Percentiles rank a stretch among this genome's conserved stretches.
These are phyloP conservation scores for Pecten maximus DNA, from an alignment of 2,888 invertebrate species.

Conservation along the genomic window DNA sequence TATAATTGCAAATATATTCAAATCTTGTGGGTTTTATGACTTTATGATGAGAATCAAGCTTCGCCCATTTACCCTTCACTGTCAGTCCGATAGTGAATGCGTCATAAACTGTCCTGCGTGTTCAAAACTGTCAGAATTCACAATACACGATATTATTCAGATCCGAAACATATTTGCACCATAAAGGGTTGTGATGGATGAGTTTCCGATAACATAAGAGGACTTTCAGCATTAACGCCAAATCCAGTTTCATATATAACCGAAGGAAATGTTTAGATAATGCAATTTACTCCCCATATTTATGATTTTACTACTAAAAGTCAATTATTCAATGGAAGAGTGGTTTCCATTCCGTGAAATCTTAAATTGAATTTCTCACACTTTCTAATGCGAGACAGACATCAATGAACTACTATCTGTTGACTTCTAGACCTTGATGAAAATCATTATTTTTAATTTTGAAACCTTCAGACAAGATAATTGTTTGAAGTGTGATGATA, in stretches of 20 bases:
- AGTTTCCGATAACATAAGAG: background rate
- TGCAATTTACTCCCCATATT: background rate
- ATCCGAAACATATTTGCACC: constrained; percentile 6
- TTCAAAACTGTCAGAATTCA: background rate
- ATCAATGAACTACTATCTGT: background rate
- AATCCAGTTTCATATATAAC: background rate
- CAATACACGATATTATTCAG: background rate
- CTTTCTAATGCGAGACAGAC: background rate
- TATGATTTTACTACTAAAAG: constrained; percentile 10
- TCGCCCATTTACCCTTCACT: background rate
- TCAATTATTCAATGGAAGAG: background rate
- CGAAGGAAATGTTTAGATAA: background rate
- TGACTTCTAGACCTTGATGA: background rate
- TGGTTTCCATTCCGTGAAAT: background rate
- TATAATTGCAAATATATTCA: constrained; percentile 9
- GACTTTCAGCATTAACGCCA: constrained; percentile 4
- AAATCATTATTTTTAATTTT: constrained; percentile 30
- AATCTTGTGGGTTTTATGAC: background rate
- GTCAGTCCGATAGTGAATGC: background rate
- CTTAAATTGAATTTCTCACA: constrained; percentile 24
- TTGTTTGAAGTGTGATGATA: constrained; percentile 6
- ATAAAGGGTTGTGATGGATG: background rate
- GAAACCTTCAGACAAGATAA: background rate
- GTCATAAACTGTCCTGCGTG: background rate
- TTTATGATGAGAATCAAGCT: background rate